These are phyloP conservation scores for Trialeurodes vaporariorum DNA, from an alignment of 1,140 invertebrate genomes.

Conservation along the genomic window DNA sequence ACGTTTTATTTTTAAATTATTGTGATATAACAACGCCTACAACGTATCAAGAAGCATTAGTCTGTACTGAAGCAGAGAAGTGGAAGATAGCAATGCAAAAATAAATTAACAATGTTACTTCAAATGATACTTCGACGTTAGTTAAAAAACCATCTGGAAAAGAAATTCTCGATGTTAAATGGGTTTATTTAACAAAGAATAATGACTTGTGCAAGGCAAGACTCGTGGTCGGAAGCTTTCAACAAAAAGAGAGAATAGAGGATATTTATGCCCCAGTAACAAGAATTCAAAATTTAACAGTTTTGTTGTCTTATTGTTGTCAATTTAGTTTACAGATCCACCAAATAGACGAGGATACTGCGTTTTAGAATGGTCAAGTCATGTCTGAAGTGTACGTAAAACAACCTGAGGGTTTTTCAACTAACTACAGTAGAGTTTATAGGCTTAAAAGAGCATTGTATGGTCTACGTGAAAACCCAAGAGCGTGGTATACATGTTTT, in stretches of 20 bases:
- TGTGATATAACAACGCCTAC: no score
- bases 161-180: conserved; percentile 19
- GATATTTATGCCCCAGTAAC: conserved; percentile 23
- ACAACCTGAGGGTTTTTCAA: conserved; percentile 20
- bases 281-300: conserved; percentile 19
- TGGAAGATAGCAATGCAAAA: conserved; percentile 17
- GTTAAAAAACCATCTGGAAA: conserved; percentile 17
- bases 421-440: conserved; percentile 3
- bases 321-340: conserved; percentile 9
- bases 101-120: conserved; percentile 13
- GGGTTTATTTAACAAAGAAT: conserved; percentile 21
- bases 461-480: conserved; percentile 22
- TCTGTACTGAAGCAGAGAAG: neutral
- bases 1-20: no score
- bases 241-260: conserved; percentile 17
- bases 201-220: conserved; percentile 22
- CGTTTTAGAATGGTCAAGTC: conserved; percentile 26
- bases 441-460: conserved; percentile 23
- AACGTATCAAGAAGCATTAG: neutral
- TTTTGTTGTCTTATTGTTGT: conserved; percentile 20
- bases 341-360: conserved; percentile 25
- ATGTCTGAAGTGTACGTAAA: conserved; percentile 26
- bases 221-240: conserved; percentile 21
- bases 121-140: conserved; percentile 23
- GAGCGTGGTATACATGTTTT: conserved; percentile 23